Evolutionary conservation across 2,797 vertebrate genomes (phyloP), one percentile per base, ranked within the genome.

Genomic region (Galagoides demidoff): DNA sequence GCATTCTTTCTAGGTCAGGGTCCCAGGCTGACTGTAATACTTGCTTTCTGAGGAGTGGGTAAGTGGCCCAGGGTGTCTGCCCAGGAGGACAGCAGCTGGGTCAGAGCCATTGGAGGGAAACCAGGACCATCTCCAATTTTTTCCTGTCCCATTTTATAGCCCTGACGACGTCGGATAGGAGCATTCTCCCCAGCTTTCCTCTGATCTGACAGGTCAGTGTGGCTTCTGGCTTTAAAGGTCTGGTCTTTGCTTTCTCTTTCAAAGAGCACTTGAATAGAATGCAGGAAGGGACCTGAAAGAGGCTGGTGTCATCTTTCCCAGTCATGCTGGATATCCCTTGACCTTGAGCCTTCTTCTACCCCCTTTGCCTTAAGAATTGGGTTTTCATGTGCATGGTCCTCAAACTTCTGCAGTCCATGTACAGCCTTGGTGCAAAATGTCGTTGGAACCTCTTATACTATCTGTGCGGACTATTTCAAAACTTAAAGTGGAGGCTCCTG

Each of bases 401-500:
- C 66, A 74, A 70, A 34, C 68, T 12, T 34, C 25, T 39, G 2
- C 37, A 5, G 7, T 3, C 37, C n/a, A 1, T 17, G 55, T 9
- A 0, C 78, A 16, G 29, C 57, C 57, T 49, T 17, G 45, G 7
- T 52, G 68, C 37, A 29, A 37, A 84, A 39, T 23, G 13, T 76
- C 66, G 0, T 1, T 2, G 85, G 57, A 7, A n/a, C 49, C 55
- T 49, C 39, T 34, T 5, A 3, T 0, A 11, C 49, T 7, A 0
- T 17, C 71, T 16, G 10, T 31, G 39, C 45, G 0, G 0, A 17
- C 9, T 2, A 4, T n/a, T 78, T 49, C 43, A 57, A 13, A 64
- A 88, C 13, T 4, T 13, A 19, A 7, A 10, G 0, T 3, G 0
- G 88, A 27, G 45, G 19, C 5, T 86, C 16, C 37, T 25, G 31